These are phyloP conservation scores for Montifringilla adamsi DNA, from an alignment of 2,113 vertebrate species.

Conservation along the genomic window DNA sequence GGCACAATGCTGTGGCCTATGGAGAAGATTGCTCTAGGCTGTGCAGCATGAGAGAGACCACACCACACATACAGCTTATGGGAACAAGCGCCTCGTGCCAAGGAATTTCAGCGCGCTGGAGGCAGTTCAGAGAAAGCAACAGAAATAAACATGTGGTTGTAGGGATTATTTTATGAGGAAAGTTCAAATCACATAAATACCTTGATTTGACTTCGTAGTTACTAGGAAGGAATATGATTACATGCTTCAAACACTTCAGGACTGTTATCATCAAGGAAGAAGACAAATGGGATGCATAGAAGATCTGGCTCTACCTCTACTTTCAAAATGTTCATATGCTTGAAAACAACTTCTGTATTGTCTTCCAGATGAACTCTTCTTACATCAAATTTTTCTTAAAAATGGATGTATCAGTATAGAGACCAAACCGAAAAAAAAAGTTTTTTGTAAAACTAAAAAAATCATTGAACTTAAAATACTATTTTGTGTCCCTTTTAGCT, in stretches of 20 bases:
- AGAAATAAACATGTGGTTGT: not conserved
- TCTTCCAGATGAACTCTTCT: not conserved
- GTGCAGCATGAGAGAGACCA: not conserved
- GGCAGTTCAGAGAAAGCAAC: not conserved
- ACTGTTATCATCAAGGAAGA: not conserved
- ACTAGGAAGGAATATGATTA: not conserved
- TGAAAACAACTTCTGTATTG: not conserved
- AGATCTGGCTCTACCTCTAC: not conserved
- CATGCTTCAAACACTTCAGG: not conserved
- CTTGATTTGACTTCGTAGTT: not conserved
- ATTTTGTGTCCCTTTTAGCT: not conserved
- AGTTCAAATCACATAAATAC: not conserved
- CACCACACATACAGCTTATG: not conserved
- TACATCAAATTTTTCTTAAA: not conserved
- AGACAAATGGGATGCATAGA: not conserved
- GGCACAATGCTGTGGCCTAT: not conserved
- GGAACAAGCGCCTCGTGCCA: not conserved
- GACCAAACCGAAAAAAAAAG: not conserved
- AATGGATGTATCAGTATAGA: not conserved
- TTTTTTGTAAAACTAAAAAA: not conserved
- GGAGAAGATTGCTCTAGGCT: not conserved
- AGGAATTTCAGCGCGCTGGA: not conserved
- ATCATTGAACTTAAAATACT: not conserved
- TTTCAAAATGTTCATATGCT: not conserved
- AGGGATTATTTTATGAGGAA: not conserved